Base-by-base conservation (phyloP, 2,888 invertebrate species). In the Drosophila kokeensis region DNA sequence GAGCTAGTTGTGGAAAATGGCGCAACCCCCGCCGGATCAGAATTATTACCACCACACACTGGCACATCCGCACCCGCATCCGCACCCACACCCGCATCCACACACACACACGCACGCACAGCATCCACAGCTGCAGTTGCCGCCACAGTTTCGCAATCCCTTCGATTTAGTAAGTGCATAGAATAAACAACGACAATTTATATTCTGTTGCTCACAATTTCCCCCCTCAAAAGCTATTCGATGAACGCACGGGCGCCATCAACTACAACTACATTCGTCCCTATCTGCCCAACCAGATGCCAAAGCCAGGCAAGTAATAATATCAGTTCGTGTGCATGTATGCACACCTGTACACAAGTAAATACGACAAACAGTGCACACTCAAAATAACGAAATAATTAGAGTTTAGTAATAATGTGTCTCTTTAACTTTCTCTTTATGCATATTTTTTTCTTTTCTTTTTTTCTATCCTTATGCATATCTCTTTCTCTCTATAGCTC, bases 21-120 rank as follows among this genome's bases (percentile, higher is more conserved):
- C 89, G 87, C 90, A 88, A 76, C 84, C 79, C 87, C 87, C 90
- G 76, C 87, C 89, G 53, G 85, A 90, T 74, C 87, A 90, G 66
- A 90, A 91, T 54, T 87, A 80, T 78, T 90, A 87, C 55, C 87
- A 85, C 71, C 88, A 82, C 63, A 69, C 82, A 40, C 64, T 87
- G 66, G 75, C 86, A n/a, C 87, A 84, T 63, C 53, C 83, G n/a
- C 84, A 79, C 42, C 27, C 81, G 8, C 81, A 48, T 18, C 34
- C 72, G 6, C 77, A 83, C 27, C 6, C 45, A 21, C 45, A 82
- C 32, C 38, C 72, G 7, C 77, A 83, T 21, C 3, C 75, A 7
- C 76, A 76, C 64, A 8, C 73, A 7, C 85, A 83, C 73, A 58
- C 36, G n/a, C 82, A 21, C 76, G 65, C 65, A 45, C 77, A 86